Evolutionary conservation across 2,888 invertebrate species (phyloP), one percentile per base, ranked within the genome.

Genomic region (Scaptomyza tumidula): DNA sequence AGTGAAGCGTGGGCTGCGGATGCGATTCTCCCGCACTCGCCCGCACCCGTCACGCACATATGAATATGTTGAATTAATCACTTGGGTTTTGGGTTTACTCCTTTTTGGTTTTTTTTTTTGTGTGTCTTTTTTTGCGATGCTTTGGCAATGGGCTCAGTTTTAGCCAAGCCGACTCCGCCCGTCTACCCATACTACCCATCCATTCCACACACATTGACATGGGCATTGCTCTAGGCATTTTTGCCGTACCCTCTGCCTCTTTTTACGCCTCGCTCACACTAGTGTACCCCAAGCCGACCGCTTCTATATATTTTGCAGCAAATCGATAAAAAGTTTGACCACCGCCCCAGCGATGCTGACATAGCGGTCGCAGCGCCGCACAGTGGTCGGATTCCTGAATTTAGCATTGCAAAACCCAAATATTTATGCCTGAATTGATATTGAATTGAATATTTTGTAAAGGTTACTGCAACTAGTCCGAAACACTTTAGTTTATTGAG

Each of bases 41-140:
- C n/a, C 19, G 0, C 27, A 33, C 43, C 52, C 64, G 71, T 70
- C 73, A 80, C 81, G 82, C 86, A 81, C 86, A 86, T 88, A 89
- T 87, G 87, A 88, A 84, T 78, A 85, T 85, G 83, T 71, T 80
- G 88, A 87, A 90, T 88, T 89, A 88, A 88, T 88, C 88, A 86
- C 88, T 73, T 85, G 90, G 88, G 81, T 59, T 83, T 80, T 70
- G 69, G 66, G 66, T 11, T 57, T 68, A 53, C 54, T 65, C 55
- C 59, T 64, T 65, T 74, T 78, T 14, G 11, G 3, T 43, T 56
- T 63, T 58, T 35, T 66, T 50, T 35, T 35, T 27, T 57, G 46
- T 31, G 52, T 44, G 35, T 54, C 33, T 59, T 46, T 14, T 62
- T 53, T 43, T 44, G 31, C 44, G 44, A n/a, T 45, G 31, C 19